Conservation (phyloP, 2,888 invertebrate species). For the Synergus itoensis region DNA sequence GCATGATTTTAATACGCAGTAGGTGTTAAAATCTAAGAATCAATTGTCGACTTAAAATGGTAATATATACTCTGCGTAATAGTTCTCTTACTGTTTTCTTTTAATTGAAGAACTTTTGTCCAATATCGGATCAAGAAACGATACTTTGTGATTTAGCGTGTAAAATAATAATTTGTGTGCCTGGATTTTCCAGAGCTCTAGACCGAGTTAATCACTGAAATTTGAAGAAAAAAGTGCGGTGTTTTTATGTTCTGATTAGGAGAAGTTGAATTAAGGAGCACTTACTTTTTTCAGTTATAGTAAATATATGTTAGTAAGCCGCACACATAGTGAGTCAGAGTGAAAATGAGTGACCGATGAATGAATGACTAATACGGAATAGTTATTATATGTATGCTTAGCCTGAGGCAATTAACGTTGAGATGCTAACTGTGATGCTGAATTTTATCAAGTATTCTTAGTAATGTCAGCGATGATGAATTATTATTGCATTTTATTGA, state of each 20-base stretch:
- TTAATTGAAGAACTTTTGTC: too few relatives aligned
- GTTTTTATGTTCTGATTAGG: not conserved
- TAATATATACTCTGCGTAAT: not conserved
- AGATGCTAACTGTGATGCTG: constrained; percentile 10
- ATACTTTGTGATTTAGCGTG: too few relatives aligned
- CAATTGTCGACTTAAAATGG: not conserved
- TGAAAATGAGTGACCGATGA: not conserved
- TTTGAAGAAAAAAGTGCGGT: not conserved
- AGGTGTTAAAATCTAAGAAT: not conserved
- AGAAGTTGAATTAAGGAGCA: not conserved
- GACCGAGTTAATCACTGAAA: not conserved
- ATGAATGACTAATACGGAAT: not conserved
- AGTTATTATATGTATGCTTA: not conserved
- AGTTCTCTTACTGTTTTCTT: not conserved
- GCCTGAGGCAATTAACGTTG: not conserved
- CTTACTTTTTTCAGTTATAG: not conserved
- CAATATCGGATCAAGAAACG: too few relatives aligned
- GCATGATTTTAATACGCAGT: not conserved
- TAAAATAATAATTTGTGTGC: not conserved
- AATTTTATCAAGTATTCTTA: not conserved
- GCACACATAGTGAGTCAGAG: not conserved
- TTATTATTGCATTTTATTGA: not conserved
- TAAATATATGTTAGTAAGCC: not conserved
- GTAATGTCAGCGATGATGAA: constrained; percentile 5
- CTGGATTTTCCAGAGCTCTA: not conserved